Base-by-base conservation (phyloP, 2,113 vertebrate genomes). In the Excalfactoria chinensis region DNA sequence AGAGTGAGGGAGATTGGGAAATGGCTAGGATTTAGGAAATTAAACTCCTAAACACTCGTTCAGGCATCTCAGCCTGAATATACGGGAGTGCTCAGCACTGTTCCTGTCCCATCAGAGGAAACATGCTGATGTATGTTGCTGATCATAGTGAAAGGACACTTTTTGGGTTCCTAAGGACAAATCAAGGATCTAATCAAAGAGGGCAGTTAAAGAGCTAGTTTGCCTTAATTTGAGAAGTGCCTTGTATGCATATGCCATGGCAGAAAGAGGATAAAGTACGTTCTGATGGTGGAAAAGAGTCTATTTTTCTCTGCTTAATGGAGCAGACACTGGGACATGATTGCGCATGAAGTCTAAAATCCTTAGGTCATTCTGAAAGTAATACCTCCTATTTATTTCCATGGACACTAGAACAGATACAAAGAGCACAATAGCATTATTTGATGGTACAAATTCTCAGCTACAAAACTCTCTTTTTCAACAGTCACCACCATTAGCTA, bases 281-380 rank as follows among this genome's bases (percentile, higher is more conserved):
- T 68, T 75, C 49, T 62, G 13, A 5, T 66, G 91, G 75, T 72
- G 44, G 40, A 71, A n/a, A 48, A 12, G 46, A 59, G 14, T 9
- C 51, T 32, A 7, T 26, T 72, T 77, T 74, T 60, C 16, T 71
- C 35, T 60, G 28, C 41, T 10, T 19, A 46, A 28, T 30, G 32
- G 35, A 59, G 43, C 32, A 43, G 8, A 46, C 3, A 20, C 20
- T 67, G 59, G 19, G 40, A 15, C 25, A 63, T 49, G 32, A 32
- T 34, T 12, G 8, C 5, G 3, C 16, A 6, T 1, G 2, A 13
- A 23, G 4, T 48, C 5, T 12, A 7, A 11, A 23, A 53, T 53
- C 26, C 26, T 53, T 30, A 53, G 28, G 49, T 53, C 51, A 53
- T 15, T 28, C 51, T 28, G 15, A 55, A 55, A 56, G 53, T 19